phyloP scores from a whole-genome alignment of 2,113 vertebrate genomes.

The Rhagologus leucostigma region DNA sequence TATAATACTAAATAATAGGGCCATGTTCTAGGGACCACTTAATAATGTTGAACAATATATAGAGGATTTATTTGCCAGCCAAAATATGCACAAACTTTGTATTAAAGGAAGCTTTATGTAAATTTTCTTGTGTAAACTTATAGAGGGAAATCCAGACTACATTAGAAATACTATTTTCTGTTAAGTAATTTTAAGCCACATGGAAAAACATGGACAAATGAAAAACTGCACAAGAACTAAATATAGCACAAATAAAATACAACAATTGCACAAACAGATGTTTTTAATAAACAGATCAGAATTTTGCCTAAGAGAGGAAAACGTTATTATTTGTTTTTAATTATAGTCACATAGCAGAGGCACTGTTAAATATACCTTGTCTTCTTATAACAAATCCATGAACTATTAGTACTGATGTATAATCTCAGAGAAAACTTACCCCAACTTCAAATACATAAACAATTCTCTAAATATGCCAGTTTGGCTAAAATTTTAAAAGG shows the following conservation, averaged over 20 bases:
- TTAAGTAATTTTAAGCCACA: neutral
- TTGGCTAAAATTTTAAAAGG: neutral
- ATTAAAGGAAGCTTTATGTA: neutral
- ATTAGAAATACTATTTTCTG: neutral
- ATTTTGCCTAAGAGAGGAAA: neutral
- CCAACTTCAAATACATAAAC: neutral
- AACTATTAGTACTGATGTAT: neutral
- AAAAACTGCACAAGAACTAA: neutral
- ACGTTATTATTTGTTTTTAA: neutral
- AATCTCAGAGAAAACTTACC: neutral
- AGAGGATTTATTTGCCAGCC: neutral
- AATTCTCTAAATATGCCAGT: neutral
- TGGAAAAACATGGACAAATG: neutral
- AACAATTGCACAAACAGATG: neutral
- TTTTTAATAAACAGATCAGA: neutral
- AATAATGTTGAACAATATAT: neutral
- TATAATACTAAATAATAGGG: neutral
- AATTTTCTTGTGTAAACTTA: neutral
- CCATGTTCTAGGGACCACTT: neutral
- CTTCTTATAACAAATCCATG: neutral
- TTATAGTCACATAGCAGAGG: neutral
- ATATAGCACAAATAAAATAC: neutral
- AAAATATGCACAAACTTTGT: neutral
- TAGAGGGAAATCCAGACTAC: neutral
- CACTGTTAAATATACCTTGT: neutral